phyloP scores from a whole-genome alignment of 1,140 invertebrate species.

The Zophobas atratus region DNA sequence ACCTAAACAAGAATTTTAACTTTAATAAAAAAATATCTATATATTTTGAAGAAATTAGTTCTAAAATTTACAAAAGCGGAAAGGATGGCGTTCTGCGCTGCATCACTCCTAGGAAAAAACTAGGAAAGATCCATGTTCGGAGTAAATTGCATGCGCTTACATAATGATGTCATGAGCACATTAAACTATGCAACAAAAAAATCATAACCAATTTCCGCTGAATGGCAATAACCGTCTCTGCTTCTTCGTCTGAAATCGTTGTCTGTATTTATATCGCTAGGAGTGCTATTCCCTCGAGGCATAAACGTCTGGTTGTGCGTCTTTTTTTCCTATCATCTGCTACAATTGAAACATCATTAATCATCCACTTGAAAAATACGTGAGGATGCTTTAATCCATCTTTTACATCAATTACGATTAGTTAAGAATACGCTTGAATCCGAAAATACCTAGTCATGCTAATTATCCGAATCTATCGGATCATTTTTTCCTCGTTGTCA shows the following conservation, averaged over 20 bases:
- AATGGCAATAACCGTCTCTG: slow-evolving; percentile 18
- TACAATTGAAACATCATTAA: slow-evolving; percentile 41
- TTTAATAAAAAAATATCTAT: background rate
- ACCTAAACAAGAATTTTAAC: background rate
- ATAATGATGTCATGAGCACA: slow-evolving; percentile 36
- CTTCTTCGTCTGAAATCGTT: background rate
- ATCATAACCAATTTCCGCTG: slow-evolving; percentile 42
- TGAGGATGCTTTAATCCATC: slow-evolving; percentile 10
- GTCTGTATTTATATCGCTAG: background rate
- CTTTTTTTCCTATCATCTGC: slow-evolving; percentile 11
- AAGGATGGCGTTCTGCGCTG: background rate
- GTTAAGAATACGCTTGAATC: slow-evolving; percentile 9
- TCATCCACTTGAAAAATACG: slow-evolving; percentile 18
- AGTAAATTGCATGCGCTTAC: slow-evolving; percentile 9
- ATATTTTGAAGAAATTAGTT: background rate
- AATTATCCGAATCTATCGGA: background rate
- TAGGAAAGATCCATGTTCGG: background rate
- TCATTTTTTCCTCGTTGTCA: too few species aligned
- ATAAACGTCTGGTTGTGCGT: slow-evolving; percentile 20
- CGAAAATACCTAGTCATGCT: background rate
- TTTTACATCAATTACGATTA: slow-evolving; percentile 18
- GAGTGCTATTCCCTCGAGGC: slow-evolving; percentile 14
- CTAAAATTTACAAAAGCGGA: background rate
- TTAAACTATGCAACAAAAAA: slow-evolving; percentile 11
- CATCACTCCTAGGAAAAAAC: too few species aligned